Conservation (phyloP, 2,888 invertebrate species). For the Trichopoda pennipes region DNA sequence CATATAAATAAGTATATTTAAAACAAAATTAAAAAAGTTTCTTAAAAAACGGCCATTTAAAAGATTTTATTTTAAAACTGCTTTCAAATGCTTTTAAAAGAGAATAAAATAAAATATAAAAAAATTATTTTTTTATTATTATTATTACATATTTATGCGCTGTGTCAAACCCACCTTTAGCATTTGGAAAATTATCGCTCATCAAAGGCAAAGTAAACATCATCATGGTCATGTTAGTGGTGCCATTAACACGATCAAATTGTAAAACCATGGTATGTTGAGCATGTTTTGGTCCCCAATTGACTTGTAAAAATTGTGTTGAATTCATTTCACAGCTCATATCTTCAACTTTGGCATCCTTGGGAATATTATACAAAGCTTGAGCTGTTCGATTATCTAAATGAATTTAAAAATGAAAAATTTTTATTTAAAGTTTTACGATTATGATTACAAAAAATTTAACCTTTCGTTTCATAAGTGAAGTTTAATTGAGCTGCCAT, state of each 20-base stretch:
- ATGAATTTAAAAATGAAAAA: slow-evolving; percentile 17
- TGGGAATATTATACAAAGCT: slow-evolving; percentile 81
- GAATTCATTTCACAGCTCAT: slow-evolving; percentile 80
- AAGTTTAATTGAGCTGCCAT: slow-evolving; percentile 86
- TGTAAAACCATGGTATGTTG: slow-evolving; percentile 78
- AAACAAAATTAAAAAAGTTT: no score
- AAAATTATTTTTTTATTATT: no score
- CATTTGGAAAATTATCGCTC: slow-evolving; percentile 78
- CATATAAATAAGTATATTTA: no score
- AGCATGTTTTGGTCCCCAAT: slow-evolving; percentile 72
- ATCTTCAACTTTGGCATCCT: slow-evolving; percentile 76
- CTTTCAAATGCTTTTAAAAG: no score
- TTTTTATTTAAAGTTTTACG: neutral
- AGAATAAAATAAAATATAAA: no score
- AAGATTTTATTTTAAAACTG: no score
- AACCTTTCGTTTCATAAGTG: slow-evolving; percentile 78
- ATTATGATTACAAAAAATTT: neutral
- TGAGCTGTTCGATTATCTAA: slow-evolving; percentile 76
- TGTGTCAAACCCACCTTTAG: slow-evolving; percentile 76
- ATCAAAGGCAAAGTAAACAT: slow-evolving; percentile 74
- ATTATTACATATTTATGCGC: no score
- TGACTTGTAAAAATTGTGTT: slow-evolving; percentile 81
- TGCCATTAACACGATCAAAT: slow-evolving; percentile 80
- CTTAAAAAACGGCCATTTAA: no score
- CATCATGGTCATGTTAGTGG: slow-evolving; percentile 76